Evolutionary conservation across 1,140 invertebrate genomes (phyloP).

Genomic region (Brachionus rotundiformis): DNA sequence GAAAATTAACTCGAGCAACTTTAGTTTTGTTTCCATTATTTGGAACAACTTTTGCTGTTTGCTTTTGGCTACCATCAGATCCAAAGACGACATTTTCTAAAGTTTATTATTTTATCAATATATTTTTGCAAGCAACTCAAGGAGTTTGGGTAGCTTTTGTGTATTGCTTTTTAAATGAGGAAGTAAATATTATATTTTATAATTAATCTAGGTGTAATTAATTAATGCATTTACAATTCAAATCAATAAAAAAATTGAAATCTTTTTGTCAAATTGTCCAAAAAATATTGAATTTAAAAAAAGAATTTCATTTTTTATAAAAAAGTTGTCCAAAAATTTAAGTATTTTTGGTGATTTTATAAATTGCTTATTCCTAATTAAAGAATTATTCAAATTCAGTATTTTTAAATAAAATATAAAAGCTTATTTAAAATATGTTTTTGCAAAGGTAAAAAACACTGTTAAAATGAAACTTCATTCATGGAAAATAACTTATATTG

Average conservation of each 20-base stretch:
- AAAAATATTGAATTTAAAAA: too few species aligned
- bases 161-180: constrained; percentile 67
- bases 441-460: constrained; percentile 28
- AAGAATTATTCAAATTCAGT: too few species aligned
- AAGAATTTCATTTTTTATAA: too few species aligned
- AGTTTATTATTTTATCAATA: constrained; percentile 43
- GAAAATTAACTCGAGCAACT: constrained; percentile 68
- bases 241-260: too few species aligned
- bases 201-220: too few species aligned
- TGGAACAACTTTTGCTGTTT: constrained; percentile 67
- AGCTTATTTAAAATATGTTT: background rate
- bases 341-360: too few species aligned
- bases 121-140: constrained; percentile 56
- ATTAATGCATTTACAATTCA: too few species aligned
- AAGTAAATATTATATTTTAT: too few species aligned
- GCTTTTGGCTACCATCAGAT: constrained; percentile 58
- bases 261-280: too few species aligned
- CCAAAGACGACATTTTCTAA: background rate
- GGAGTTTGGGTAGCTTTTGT: constrained; percentile 67
- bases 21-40: constrained; percentile 68
- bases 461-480: constrained; percentile 26
- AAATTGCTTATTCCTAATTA: too few species aligned
- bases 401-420: background rate
- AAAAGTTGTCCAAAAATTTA: too few species aligned
- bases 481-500: constrained; percentile 45